A percentile compares a stretch with the other conserved stretches of the same genome.
Evolutionary conservation across 2,888 invertebrate species (phyloP).

Genomic region (Crocallis elinguaria): DNA sequence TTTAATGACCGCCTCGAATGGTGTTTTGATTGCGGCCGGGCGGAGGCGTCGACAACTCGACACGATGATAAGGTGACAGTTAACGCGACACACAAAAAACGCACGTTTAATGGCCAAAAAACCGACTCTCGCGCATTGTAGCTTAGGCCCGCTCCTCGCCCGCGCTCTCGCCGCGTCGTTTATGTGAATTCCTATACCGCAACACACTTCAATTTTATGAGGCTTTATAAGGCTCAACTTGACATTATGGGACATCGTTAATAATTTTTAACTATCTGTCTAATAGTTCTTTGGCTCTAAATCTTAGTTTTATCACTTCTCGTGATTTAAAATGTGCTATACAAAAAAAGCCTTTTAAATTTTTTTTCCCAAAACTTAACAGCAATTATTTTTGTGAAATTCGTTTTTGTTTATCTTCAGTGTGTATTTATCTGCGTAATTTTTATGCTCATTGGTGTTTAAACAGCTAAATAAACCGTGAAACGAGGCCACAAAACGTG

Average conservation of each 20-base stretch:
- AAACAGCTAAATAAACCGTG: constrained; percentile 78
- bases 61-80: constrained; percentile 81
- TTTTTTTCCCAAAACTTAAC: constrained; percentile 27
- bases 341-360: constrained; percentile 28
- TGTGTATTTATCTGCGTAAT: constrained; percentile 64
- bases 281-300: constrained; percentile 58
- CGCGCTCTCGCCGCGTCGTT: constrained; percentile 54
- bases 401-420: constrained; percentile 55
- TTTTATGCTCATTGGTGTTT: constrained; percentile 74
- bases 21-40: constrained; percentile 83
- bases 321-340: constrained; percentile 30
- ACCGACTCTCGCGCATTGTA: constrained; percentile 56
- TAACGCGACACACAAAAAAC: constrained; percentile 76
- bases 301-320: constrained; percentile 45
- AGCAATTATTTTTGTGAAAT: constrained; percentile 25
- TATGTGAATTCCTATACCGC: constrained; percentile 74
- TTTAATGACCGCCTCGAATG: constrained; percentile 81
- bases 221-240: constrained; percentile 64
- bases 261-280: constrained; percentile 66
- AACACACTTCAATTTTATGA: constrained; percentile 77
- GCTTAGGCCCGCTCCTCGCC: constrained; percentile 21
- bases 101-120: constrained; percentile 77
- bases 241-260: constrained; percentile 66
- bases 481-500: constrained; percentile 79
- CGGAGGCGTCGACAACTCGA: constrained; percentile 84